A percentile compares a stretch with the other conserved stretches of the same genome.
These are phyloP conservation scores for Gymnodraco acuticeps DNA, from an alignment of 2,797 vertebrate genomes.

Conservation along the genomic window DNA sequence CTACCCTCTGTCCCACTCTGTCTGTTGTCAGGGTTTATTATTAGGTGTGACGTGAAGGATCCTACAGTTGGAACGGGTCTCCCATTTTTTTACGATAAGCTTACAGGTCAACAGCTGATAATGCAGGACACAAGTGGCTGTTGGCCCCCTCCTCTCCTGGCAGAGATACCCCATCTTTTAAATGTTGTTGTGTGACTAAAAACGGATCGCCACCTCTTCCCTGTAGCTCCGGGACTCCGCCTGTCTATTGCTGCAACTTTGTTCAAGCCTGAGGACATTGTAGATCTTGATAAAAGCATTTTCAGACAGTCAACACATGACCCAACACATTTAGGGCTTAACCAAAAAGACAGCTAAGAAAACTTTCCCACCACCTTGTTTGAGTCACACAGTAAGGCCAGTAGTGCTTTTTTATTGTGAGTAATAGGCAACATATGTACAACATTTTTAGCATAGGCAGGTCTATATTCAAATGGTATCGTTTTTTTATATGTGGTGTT, in stretches of 20 bases:
- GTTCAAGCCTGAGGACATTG: conserved; percentile 28
- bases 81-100: conserved; percentile 52
- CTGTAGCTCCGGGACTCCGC: conserved; percentile 34
- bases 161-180: neutral
- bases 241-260: conserved; percentile 21
- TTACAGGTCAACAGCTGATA: conserved; percentile 74
- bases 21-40: conserved; percentile 84
- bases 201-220: conserved; percentile 4
- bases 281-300: conserved; percentile 28
- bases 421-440: neutral
- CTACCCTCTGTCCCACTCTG: conserved; percentile 40
- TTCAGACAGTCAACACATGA: conserved; percentile 35
- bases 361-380: neutral
- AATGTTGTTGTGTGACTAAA: conserved; percentile 15
- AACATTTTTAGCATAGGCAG: neutral
- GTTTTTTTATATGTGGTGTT: neutral
- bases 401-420: neutral
- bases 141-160: neutral
- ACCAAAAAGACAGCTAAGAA: neutral
- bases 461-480: neutral
- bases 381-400: neutral
- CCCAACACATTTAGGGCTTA: conserved; percentile 5
- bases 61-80: conserved; percentile 61
- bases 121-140: conserved; percentile 39
- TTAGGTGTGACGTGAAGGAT: conserved; percentile 80